These are phyloP conservation scores for Nycticebus coucang DNA, from an alignment of 2,113 vertebrate species.

Conservation along the genomic window DNA sequence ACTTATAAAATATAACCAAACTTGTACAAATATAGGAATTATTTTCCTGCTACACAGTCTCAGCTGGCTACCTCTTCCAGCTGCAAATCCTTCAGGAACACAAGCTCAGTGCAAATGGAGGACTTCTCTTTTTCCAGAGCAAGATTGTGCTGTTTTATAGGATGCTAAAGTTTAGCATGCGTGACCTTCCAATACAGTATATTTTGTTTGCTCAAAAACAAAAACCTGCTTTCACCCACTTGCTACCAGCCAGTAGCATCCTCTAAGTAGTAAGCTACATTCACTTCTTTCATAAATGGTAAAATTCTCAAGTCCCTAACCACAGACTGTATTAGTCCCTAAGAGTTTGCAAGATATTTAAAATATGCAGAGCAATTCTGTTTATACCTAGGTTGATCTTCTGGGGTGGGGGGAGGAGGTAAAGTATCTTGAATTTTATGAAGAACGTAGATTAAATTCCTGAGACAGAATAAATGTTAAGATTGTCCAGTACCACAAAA, in stretches of 20 bases:
- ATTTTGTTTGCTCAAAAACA: neutral
- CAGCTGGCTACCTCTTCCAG: neutral
- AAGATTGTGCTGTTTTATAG: neutral
- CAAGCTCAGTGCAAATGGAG: neutral
- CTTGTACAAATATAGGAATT: neutral
- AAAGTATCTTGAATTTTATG: neutral
- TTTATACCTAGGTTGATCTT: neutral
- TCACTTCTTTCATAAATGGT: neutral
- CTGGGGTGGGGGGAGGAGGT: rapidly evolving
- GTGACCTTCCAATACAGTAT: neutral
- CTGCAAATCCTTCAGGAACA: neutral
- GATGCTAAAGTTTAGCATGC: neutral
- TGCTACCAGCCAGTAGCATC: neutral
- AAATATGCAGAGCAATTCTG: neutral
- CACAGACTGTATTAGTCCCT: neutral
- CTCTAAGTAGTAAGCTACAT: neutral
- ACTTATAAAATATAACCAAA: neutral
- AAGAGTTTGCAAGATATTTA: neutral
- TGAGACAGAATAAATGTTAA: neutral
- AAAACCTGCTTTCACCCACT: neutral
- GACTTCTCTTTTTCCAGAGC: neutral
- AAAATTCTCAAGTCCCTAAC: neutral
- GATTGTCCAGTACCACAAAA: neutral
- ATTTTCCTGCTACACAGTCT: neutral
- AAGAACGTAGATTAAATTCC: neutral